Base-by-base conservation (phyloP, 2,797 vertebrate species). In the Brachyalestes nurse region DNA sequence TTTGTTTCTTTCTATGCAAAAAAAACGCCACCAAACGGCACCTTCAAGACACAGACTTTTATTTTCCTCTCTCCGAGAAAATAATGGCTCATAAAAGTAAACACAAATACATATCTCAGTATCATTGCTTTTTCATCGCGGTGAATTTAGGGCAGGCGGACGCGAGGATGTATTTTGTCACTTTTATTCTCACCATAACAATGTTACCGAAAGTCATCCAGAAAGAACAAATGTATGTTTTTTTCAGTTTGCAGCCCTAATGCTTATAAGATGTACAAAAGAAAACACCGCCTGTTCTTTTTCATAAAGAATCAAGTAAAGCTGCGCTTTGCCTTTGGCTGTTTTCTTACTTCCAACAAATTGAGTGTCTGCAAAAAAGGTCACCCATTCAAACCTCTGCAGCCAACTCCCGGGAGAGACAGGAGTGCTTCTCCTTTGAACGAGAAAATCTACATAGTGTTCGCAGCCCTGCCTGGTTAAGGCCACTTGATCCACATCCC, bases 401-500 rank as follows among this genome's bases (percentile, higher is more conserved):
- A 90, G 90, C 76, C 23, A 40, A 55, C 87, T 90, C 92, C 91
- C 92, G 80, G 80, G 91, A 93, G 91, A 93, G 92, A 94, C 93
- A 91, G 93, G 91, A 94, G 89, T 90, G 88, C 89, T 88, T 81
- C 86, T 86, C 87, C 86, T 92, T 90, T 93, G 89, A 88, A 85
- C 88, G 81, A 80, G 86, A 87, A 86, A 72, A 93, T 90, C 86
- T 86, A 82, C 82, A 90, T 87, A 90, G 73, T 84, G 82, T 83
- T 91, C 83, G 71, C 38, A 89, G 87, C 92, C 90, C 89, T 90
- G 84, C 81, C 85, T 87, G 89, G 89, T 93, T 91, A 92, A 93
- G 92, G 86, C 88, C 87, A 86, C 81, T 87, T 87, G 79, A 87
- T 83, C 73, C 84, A 81, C 81, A 84, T 84, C 88, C 88, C 87